Evolutionary conservation across 2,113 vertebrate species (phyloP).

Genomic region (Cavia porcellus): DNA sequence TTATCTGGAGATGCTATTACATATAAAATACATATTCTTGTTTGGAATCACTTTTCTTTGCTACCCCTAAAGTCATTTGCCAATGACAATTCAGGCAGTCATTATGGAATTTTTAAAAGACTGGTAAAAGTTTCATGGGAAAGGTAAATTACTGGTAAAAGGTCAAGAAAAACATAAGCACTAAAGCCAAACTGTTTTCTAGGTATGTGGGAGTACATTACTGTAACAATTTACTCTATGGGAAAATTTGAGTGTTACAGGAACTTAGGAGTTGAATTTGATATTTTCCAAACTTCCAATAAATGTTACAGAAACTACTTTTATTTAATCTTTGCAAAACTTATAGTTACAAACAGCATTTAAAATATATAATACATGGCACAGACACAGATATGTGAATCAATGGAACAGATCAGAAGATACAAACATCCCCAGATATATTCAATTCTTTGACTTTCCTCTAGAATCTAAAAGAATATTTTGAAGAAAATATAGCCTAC

Average conservation of each 20-base stretch:
- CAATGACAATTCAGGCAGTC: neutral
- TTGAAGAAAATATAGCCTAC: neutral
- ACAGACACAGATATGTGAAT: neutral
- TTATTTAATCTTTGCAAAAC: neutral
- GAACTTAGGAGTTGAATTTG: neutral
- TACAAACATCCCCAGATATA: neutral
- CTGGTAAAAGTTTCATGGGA: constrained; percentile 15
- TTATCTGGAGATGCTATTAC: neutral
- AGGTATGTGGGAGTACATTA: neutral
- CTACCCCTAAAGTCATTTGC: constrained; percentile 41
- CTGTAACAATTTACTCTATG: neutral
- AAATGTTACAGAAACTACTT: neutral
- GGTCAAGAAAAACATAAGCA: neutral
- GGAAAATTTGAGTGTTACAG: neutral
- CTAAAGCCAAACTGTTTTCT: neutral
- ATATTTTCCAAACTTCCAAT: neutral
- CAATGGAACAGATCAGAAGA: neutral
- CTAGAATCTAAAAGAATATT: neutral
- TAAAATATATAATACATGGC: neutral
- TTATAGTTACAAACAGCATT: neutral
- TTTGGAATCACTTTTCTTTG: constrained; percentile 23
- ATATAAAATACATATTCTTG: constrained; percentile 37
- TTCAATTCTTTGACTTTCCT: neutral
- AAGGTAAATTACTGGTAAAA: constrained; percentile 10
- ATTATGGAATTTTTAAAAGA: neutral